Conservation (phyloP, 2,113 vertebrate species). For the Aleadryas rufinucha region DNA sequence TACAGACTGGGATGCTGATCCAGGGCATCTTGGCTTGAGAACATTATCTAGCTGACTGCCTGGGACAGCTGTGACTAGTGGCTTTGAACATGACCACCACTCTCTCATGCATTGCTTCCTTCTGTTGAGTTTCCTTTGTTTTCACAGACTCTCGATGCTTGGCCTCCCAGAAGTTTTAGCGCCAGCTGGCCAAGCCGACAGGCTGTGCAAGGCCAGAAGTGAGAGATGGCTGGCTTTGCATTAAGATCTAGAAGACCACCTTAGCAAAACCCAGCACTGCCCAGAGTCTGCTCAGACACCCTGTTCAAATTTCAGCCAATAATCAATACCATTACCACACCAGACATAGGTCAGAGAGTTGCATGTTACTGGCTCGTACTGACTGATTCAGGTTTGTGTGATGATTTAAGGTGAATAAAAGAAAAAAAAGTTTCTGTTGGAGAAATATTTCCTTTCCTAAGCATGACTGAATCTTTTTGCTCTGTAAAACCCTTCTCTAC, state of each 20-base stretch:
- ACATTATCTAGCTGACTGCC: not conserved
- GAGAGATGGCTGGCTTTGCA: not conserved
- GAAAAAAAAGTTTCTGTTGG: not conserved
- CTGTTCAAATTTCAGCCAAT: not conserved
- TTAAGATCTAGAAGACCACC: not conserved
- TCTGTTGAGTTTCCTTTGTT: not conserved
- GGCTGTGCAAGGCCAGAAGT: not conserved
- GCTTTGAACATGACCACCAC: not conserved
- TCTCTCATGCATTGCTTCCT: not conserved
- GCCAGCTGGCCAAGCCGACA: not conserved
- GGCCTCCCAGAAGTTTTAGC: not conserved
- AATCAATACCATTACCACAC: not conserved
- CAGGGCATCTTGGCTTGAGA: not conserved
- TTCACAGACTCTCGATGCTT: not conserved
- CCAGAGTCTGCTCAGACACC: not conserved
- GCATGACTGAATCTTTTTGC: not conserved
- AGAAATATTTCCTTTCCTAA: not conserved
- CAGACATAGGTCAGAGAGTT: not conserved
- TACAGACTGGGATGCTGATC: not conserved
- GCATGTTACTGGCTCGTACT: not conserved
- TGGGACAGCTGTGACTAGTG: slow-evolving; percentile 33
- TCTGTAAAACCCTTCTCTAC: not conserved
- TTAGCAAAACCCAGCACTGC: not conserved
- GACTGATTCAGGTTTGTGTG: not conserved
- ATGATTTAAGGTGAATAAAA: not conserved